phyloP scores from a whole-genome alignment of 1,140 invertebrate genomes.

The Eubasilissa regina region DNA sequence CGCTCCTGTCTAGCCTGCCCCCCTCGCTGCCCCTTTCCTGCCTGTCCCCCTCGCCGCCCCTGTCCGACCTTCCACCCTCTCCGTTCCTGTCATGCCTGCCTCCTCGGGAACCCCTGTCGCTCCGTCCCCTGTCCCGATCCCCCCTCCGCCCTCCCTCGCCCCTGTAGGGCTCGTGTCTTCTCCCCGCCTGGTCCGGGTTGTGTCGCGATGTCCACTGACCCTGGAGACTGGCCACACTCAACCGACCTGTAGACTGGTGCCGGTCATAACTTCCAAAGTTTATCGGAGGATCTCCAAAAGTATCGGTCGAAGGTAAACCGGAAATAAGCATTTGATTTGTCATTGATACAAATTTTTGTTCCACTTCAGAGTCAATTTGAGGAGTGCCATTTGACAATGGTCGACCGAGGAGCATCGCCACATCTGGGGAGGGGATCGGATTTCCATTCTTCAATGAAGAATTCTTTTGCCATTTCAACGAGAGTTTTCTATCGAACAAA shows the following conservation, averaged over 20 bases:
- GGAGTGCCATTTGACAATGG: conserved; percentile 63
- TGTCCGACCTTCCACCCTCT: neutral
- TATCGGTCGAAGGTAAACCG: conserved; percentile 29
- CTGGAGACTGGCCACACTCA: conserved; percentile 68
- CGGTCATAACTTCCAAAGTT: conserved; percentile 22
- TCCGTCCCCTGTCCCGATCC: neutral
- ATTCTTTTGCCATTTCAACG: conserved; percentile 64
- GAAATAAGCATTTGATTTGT: conserved; percentile 61
- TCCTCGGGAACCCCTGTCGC: neutral
- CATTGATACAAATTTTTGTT: conserved; percentile 66
- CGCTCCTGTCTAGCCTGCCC: neutral
- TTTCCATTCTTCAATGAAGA: conserved; percentile 60
- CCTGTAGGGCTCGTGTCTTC: conserved; percentile 50
- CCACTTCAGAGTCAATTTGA: conserved; percentile 61
- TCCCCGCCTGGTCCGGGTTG: conserved; percentile 45
- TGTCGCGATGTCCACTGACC: conserved; percentile 69
- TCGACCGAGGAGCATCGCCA: conserved; percentile 61
- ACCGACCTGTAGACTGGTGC: conserved; percentile 58
- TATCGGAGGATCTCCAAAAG: conserved; percentile 1
- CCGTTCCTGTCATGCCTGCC: neutral
- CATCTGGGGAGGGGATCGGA: conserved; percentile 57
- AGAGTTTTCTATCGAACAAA: conserved; percentile 71
- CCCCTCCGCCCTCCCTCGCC: neutral
- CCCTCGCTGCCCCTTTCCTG: neutral
- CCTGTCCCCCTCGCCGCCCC: neutral